Evolutionary conservation across 1,140 invertebrate species (phyloP), one percentile per base, ranked within the genome.

Genomic region (Belonocnema kinseyi): DNA sequence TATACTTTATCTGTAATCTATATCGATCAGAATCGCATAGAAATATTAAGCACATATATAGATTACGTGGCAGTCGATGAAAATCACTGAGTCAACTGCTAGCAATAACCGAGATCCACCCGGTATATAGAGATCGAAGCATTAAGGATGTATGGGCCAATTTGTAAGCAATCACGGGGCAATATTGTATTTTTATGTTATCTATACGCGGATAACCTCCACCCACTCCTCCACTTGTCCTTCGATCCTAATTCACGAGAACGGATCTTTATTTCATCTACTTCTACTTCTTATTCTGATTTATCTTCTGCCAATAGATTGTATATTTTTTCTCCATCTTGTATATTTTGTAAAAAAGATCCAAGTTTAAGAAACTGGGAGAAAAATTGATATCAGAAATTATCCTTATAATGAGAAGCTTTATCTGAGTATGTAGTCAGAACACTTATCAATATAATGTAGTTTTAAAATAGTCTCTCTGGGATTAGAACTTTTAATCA

Each of bases 111-210:
- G 85, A 85, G 80, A 85, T 80, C 76, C 85, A 85, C 76, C 77
- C 73, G 72, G 83, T 86, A 85, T 86, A 85, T 77, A 86, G 83
- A 80, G 87, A 90, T 90, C 86, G 87, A 83, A 80, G 82, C 86
- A 92, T 91, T 92, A 92, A 84, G 77, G 86, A 91, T 92, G 91
- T 91, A 92, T 92, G 83, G 91, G 77, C 89, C 91, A 91, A 92
- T 92, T 91, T 91, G 88, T 92, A 92, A 90, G 91, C 91, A 92
- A 92, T 92, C 89, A 88, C 40, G 56, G 77, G 79, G 84, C 83
- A 88, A 91, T 91, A 91, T 91, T 89, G 88, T 87, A 90, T 90
- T 89, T 89, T 91, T 87, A 88, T 85, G 85, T 86, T 86, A 87
- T 86, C 83, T 87, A 73, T 66, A 72, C 81, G 51, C 74, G 81